Conservation (phyloP, 2,888 invertebrate genomes). For the Pseudococcus jackbeardsleyi region DNA sequence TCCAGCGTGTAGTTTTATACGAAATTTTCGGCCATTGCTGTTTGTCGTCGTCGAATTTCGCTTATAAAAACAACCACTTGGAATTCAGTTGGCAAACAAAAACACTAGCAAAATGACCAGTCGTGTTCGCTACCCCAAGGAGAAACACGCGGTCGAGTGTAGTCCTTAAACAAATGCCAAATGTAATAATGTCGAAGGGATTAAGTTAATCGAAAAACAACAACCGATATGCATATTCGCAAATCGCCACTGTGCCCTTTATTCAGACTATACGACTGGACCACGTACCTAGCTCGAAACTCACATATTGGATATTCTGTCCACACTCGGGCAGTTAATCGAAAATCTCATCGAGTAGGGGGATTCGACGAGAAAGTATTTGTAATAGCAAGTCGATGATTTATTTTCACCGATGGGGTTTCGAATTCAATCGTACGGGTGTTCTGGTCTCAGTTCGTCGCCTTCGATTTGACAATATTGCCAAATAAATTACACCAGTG, state of each 20-base stretch:
- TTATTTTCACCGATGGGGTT: too few species aligned
- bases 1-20: background rate
- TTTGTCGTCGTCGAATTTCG: background rate
- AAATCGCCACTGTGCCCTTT: background rate
- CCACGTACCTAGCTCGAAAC: too few species aligned
- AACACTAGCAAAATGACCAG: slow-evolving; percentile 19
- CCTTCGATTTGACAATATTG: too few species aligned
- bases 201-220: slow-evolving; percentile 43
- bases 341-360: too few species aligned
- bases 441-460: background rate
- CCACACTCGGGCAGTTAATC: too few species aligned
- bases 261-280: too few species aligned
- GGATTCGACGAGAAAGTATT: too few species aligned
- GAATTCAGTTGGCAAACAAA: background rate
- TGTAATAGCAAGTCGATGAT: too few species aligned
- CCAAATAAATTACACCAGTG: background rate
- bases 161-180: slow-evolving; percentile 33
- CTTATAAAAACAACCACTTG: slow-evolving; percentile 32
- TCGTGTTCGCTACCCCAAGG: background rate
- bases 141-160: slow-evolving; percentile 6
- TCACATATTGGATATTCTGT: too few species aligned
- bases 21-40: background rate
- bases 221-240: background rate
- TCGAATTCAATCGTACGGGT: background rate
- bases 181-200: slow-evolving; percentile 22